Conservation (phyloP, 2,113 vertebrate species). For the Channa argus region DNA sequence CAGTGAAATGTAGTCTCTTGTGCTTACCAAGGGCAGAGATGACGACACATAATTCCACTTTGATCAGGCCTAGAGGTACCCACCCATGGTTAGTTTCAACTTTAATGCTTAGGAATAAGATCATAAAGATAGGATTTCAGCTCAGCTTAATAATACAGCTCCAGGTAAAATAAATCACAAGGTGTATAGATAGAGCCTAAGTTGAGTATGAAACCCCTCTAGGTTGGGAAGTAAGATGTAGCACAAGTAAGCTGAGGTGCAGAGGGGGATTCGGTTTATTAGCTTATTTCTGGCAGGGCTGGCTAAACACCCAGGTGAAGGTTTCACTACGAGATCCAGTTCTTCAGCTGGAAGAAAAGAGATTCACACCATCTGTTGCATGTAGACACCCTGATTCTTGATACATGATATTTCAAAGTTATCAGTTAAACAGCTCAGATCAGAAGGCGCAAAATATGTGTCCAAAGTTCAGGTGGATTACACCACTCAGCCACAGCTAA, state of each 20-base stretch:
- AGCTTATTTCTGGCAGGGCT: conserved; percentile 25
- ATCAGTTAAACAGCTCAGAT: no score
- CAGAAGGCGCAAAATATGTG: no score
- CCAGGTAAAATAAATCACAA: conserved; percentile 27
- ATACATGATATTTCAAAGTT: no score
- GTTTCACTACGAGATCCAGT: conserved; percentile 32
- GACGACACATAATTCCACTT: conserved; percentile 56
- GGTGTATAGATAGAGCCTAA: conserved; percentile 1
- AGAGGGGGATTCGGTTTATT: conserved; percentile 39
- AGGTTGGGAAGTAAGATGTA: conserved; percentile 2
- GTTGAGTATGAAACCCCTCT: conserved; percentile 1
- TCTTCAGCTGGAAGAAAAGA: conserved; percentile 19
- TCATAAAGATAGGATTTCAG: conserved; percentile 32
- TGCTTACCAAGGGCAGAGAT: conserved; percentile 70
- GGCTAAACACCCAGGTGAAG: conserved; percentile 15
- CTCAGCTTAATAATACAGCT: background rate
- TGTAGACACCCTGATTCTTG: no score
- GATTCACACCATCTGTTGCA: conserved; percentile 3
- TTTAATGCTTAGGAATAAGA: conserved; percentile 31
- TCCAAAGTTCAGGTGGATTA: no score
- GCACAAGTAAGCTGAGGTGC: conserved; percentile 5
- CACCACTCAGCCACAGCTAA: no score
- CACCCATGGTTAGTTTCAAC: background rate
- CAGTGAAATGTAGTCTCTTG: conserved; percentile 71
- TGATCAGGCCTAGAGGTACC: conserved; percentile 11